Base-by-base conservation (phyloP, 2,888 invertebrate genomes). In the Phania funesta region DNA sequence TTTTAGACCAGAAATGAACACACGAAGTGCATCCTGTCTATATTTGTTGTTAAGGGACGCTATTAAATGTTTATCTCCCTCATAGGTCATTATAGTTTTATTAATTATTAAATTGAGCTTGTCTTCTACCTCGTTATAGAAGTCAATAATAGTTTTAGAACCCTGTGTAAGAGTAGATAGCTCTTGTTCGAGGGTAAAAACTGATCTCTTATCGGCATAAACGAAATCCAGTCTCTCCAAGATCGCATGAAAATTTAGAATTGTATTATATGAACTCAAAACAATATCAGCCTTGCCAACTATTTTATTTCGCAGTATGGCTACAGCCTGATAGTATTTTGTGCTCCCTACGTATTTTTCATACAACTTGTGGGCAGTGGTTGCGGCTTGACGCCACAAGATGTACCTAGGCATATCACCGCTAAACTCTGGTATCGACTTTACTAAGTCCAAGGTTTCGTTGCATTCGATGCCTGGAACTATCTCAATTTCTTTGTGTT, bases 311-410 rank as follows among this genome's bases (percentile, higher is more conserved):
- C 70, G 35, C 29, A 65, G 16, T 32, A 82, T 74, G 22, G 77
- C 77, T 16, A 83, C 74, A 4, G 74, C 82, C 24, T 77, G 73
- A 29, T 74, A 82, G 29, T 82, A 77, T 46, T 71, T 81, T 0
- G 74, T 68, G 22, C 82, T 82, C 8, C 82, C 77, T 24, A 50
- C 48, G 54, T n/a, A n/a, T n/a, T n/a, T n/a, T n/a, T n/a, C n/a
- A n/a, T n/a, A n/a, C n/a, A n/a, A n/a, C n/a, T n/a, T 74, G 16
- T 81, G 73, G 1, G 81, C 81, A 35, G 73, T 67, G 26, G 52
- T 58, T n/a, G 52, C 73, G n/a, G 81, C 62, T 44, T 76, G 70
- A n/a, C 74, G 67, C 80, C 74, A 80, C n/a, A 18, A 46, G 9
- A 1, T 46, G 9, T 46, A 46, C 20, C 9, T 46, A 3, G 46